Percentiles rank a stretch among this genome's conserved stretches.
Conservation (phyloP, 2,113 vertebrate genomes). For the Ptilonorhynchus violaceus region DNA sequence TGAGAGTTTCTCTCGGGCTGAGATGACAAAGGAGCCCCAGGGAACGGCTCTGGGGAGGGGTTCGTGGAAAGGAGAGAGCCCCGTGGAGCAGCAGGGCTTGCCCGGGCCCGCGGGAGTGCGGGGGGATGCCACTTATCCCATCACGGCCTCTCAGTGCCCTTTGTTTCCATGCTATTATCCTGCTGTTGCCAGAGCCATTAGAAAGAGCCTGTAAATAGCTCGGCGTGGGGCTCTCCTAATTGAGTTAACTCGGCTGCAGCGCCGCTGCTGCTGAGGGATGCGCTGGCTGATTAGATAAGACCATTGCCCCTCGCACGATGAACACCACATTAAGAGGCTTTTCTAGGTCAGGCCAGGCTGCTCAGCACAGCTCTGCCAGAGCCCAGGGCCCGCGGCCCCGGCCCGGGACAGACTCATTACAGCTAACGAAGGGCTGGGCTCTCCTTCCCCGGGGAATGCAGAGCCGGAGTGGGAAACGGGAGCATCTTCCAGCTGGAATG, state of each 20-base stretch:
- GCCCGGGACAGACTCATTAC: neutral
- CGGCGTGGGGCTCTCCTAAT: conserved; percentile 20
- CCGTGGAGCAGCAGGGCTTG: neutral
- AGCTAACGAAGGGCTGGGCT: neutral
- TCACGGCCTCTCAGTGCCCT: neutral
- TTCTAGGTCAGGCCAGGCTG: conserved; percentile 22
- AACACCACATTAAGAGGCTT: neutral
- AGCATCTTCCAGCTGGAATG: neutral
- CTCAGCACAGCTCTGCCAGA: neutral
- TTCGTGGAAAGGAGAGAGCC: neutral
- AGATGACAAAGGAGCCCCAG: neutral
- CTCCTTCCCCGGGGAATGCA: neutral
- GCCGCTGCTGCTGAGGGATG: conserved; percentile 12
- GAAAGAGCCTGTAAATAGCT: neutral
- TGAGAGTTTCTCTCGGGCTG: neutral
- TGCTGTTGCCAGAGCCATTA: neutral
- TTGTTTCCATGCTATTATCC: neutral
- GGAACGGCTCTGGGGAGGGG: neutral
- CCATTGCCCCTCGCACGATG: neutral
- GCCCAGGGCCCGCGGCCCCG: neutral
- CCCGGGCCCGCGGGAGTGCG: neutral
- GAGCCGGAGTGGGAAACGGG: neutral
- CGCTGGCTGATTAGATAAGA: conserved; percentile 37
- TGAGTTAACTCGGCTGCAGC: conserved; percentile 29
- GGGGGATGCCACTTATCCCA: neutral